Conservation (phyloP, 2,888 invertebrate species). For the Adelognathus sp. region DNA sequence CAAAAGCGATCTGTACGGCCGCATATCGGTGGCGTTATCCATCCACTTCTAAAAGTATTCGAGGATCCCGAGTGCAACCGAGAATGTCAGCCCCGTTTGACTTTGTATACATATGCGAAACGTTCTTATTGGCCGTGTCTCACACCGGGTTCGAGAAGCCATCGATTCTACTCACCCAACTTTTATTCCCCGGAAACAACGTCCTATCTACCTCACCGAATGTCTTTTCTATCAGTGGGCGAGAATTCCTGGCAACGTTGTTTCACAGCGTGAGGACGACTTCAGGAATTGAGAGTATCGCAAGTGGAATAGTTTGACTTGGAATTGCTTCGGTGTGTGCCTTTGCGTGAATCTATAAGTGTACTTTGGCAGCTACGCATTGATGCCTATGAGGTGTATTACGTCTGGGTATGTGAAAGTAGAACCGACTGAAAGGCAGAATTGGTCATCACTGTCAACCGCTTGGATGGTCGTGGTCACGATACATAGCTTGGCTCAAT, state of each 20-base stretch:
- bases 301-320: background rate
- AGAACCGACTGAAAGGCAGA: too few species aligned
- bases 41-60: constrained; percentile 17
- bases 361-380: background rate
- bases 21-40: constrained; percentile 8
- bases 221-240: background rate
- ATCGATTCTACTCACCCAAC: background rate
- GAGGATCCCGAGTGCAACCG: background rate
- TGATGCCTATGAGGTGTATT: too few species aligned
- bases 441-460: too few species aligned
- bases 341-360: background rate
- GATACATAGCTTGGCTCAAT: too few species aligned
- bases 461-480: too few species aligned
- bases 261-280: background rate
- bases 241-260: background rate
- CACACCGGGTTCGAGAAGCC: background rate
- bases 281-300: background rate
- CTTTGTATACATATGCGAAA: constrained; percentile 37
- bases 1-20: background rate
- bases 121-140: constrained; percentile 38
- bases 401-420: too few species aligned
- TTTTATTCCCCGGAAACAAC: constrained; percentile 14
- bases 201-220: background rate
- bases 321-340: background rate
- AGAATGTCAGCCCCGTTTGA: constrained; percentile 18